Evolutionary conservation across 1,140 invertebrate species (phyloP), one percentile per base, ranked within the genome.

Genomic region (Anagrus nilaparvatae): DNA sequence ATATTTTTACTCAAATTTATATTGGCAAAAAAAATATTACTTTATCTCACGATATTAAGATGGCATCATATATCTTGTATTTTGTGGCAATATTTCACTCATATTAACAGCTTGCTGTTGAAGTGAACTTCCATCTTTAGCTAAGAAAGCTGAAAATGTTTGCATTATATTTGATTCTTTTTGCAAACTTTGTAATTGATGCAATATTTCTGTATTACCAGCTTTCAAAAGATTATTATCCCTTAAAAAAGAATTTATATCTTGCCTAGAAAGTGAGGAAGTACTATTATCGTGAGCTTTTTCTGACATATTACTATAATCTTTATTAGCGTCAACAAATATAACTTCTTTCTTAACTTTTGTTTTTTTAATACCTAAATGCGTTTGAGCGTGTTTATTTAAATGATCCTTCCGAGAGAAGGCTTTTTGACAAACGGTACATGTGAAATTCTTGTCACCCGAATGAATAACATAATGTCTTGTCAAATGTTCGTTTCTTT

Each of bases 401-500:
- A 87, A 56, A 48, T 84, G 84, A 53, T 84, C 81, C 49, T 84
- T 84, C 3, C 82, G 72, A 0, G 79, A 81, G 51, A 87, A 88
- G 7, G 76, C 73, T 50, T 86, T 86, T 1, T 75, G 72, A 59
- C 85, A 89, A 1, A 83, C 67, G 12, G 78, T 74, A 50, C 85
- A 89, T 5, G 67, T 66, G 52, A 78, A 84, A 51, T 81, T 75
- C 48, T 83, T 82, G 36, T 70, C 67, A 19, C 70, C 71, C 0
- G 70, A 69, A 40, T 74, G 72, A 31, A 71, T 72, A 0, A 70
- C 62, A 20, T 60, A 67, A 43, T 74, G 72, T 36, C 71, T 61
- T 0, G 65, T 68, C 6, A 73, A 46, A 48, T 74, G 71, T 32
- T 74, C 70, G 16, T 70, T 65, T 23, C 70, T 56, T 39, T 67